Conservation (phyloP, 2,888 invertebrate species). For the Ceriagrion tenellum region DNA sequence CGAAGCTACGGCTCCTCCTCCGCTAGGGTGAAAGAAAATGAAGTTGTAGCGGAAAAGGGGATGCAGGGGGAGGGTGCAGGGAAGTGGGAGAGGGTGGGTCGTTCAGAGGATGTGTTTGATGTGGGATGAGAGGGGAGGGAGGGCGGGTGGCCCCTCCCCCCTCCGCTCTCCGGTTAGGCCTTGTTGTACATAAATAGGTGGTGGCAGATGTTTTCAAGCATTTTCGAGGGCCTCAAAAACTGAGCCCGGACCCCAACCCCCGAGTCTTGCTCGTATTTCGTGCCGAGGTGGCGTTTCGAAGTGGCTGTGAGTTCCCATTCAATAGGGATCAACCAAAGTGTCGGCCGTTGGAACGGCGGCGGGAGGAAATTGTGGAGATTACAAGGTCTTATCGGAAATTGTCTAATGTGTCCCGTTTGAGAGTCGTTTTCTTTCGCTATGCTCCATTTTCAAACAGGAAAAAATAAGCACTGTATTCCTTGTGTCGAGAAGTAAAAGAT, state of each 20-base stretch:
- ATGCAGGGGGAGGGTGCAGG: not conserved
- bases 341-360: not conserved
- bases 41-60: not conserved
- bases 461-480: too few species aligned
- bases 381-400: not conserved
- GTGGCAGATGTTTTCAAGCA: conserved; percentile 9
- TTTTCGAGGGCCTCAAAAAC: not conserved
- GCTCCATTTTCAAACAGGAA: too few species aligned
- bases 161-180: not conserved
- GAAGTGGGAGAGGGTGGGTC: not conserved
- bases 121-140: not conserved
- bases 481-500: too few species aligned
- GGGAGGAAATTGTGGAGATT: not conserved
- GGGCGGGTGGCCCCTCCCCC: not conserved
- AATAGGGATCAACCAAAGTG: not conserved
- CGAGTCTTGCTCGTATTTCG: not conserved
- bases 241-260: not conserved
- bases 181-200: not conserved
- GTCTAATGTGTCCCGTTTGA: not conserved
- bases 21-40: not conserved
- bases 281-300: not conserved
- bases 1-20: not conserved
- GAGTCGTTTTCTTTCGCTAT: not conserved
- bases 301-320: not conserved
- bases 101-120: not conserved